A percentile compares a stretch with the other conserved stretches of the same genome.
Conservation (phyloP, 1,140 invertebrate genomes). For the Meloidogyne chitwoodi region DNA sequence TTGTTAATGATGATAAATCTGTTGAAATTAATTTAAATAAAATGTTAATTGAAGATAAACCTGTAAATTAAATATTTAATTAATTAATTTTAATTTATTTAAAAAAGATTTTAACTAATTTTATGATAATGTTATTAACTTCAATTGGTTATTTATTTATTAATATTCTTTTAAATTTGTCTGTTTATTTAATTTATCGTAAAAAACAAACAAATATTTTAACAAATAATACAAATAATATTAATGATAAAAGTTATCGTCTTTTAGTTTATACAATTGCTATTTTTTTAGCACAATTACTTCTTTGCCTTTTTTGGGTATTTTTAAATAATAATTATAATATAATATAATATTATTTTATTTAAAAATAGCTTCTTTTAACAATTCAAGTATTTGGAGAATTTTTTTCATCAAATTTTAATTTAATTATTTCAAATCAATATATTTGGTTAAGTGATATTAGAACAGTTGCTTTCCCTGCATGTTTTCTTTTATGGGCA, state of each 20-base stretch:
- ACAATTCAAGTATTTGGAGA: slow-evolving; percentile 1
- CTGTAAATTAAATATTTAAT: not conserved
- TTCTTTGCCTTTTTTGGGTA: not conserved
- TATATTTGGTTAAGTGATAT: slow-evolving; percentile 17
- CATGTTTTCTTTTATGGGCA: slow-evolving; percentile 13
- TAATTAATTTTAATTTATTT: not conserved
- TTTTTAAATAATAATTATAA: not conserved
- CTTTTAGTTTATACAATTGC: slow-evolving; percentile 8
- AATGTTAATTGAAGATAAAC: not conserved
- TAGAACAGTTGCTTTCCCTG: slow-evolving; percentile 8
- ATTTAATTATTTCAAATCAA: not conserved
- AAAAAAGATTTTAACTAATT: not conserved
- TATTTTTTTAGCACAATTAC: slow-evolving; percentile 1
- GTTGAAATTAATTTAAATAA: slow-evolving; percentile 5
- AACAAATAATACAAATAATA: not conserved
- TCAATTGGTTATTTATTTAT: slow-evolving; percentile 2
- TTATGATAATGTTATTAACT: not conserved
- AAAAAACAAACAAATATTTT: not conserved
- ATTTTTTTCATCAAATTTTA: not conserved
- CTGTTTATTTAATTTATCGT: not conserved
- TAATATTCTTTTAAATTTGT: not conserved
- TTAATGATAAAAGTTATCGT: not conserved
- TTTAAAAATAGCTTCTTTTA: not conserved
- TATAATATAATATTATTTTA: not conserved
- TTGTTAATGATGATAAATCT: not conserved